These are phyloP conservation scores for Pimephales promelas DNA, from an alignment of 2,113 vertebrate species.

Conservation along the genomic window DNA sequence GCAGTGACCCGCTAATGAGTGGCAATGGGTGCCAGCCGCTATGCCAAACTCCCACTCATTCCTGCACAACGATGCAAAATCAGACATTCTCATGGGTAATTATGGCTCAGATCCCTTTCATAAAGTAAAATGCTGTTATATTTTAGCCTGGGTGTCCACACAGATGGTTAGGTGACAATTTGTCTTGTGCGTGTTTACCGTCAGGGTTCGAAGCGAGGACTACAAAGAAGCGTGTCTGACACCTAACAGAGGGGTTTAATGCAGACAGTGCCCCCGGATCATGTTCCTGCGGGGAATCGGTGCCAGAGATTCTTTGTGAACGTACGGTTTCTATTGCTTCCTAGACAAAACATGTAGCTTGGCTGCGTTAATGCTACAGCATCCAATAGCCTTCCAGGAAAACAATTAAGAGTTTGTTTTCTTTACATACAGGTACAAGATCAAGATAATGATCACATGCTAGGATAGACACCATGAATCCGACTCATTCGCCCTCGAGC, in stretches of 20 bases:
- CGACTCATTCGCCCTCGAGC: neutral
- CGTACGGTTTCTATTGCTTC: conserved; percentile 35
- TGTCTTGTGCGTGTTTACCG: conserved; percentile 38
- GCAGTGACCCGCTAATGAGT: conserved; percentile 51
- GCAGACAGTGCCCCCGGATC: conserved; percentile 28
- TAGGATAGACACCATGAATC: neutral
- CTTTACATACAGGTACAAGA: neutral
- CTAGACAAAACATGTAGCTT: neutral
- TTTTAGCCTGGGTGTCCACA: conserved; percentile 11
- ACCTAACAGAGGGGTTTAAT: conserved; percentile 37
- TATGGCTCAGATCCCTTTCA: conserved; percentile 35
- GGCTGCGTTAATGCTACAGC: neutral
- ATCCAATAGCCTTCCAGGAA: neutral
- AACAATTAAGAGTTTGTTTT: neutral
- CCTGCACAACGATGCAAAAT: conserved; percentile 46
- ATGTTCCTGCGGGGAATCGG: conserved; percentile 25
- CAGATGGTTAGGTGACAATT: conserved; percentile 35
- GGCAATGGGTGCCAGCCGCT: conserved; percentile 55
- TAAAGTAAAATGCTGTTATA: conserved; percentile 20
- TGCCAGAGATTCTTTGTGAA: conserved; percentile 23
- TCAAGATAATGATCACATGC: conserved; percentile 4
- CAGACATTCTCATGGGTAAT: conserved; percentile 61
- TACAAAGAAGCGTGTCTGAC: conserved; percentile 35
- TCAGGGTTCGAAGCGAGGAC: neutral
- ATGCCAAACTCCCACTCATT: conserved; percentile 58